phyloP scores from a whole-genome alignment of 2,797 vertebrate genomes.

The Cossypha niveicapilla region DNA sequence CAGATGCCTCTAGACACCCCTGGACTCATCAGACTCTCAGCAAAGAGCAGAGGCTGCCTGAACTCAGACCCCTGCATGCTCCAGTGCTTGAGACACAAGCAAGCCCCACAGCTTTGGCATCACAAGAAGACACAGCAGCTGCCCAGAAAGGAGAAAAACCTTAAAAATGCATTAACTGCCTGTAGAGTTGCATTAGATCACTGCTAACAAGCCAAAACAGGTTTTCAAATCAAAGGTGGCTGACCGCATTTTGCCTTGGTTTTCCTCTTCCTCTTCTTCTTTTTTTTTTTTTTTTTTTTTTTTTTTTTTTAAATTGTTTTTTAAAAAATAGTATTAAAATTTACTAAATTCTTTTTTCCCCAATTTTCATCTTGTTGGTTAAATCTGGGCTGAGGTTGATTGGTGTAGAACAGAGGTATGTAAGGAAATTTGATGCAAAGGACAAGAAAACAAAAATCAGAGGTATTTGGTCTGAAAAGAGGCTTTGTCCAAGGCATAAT shows the following conservation, averaged over 20 bases:
- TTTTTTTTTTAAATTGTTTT: too few species aligned
- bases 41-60: neutral
- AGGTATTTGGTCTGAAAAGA: conserved; percentile 68
- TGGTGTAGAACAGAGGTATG: conserved; percentile 41
- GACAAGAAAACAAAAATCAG: conserved; percentile 69
- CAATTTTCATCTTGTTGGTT: neutral
- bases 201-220: neutral
- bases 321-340: too few species aligned
- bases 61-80: neutral
- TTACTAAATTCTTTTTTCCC: neutral
- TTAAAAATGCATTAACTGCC: neutral
- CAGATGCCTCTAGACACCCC: neutral
- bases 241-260: neutral
- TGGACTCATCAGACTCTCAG: neutral
- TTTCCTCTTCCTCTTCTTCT: neutral
- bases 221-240: neutral
- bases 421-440: conserved; percentile 53
- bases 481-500: conserved; percentile 70
- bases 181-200: neutral
- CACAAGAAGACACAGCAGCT: neutral
- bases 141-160: neutral
- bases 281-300: neutral
- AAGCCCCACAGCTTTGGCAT: neutral
- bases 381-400: conserved; percentile 5
- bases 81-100: neutral